phyloP scores from a whole-genome alignment of 1,140 invertebrate genomes.

The Orchestia grillus region DNA sequence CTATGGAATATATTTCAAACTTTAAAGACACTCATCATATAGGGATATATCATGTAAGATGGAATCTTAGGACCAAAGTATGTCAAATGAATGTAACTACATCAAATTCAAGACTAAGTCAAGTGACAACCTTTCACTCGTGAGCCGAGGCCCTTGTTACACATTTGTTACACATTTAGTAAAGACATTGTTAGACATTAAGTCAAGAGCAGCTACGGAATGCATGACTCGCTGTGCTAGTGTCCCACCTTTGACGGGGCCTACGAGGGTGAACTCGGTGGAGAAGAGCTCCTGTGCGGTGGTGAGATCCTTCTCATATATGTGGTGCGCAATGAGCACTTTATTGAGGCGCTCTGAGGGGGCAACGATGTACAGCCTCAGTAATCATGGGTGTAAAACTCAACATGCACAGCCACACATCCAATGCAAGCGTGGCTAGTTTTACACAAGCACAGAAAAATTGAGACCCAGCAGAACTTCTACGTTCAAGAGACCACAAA shows the following conservation, averaged over 20 bases:
- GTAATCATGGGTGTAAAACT: neutral
- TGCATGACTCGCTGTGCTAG: neutral
- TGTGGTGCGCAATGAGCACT: conserved; percentile 7
- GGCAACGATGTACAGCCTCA: neutral
- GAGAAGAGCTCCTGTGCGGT: conserved; percentile 47
- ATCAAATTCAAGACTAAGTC: no score
- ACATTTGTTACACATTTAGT: no score
- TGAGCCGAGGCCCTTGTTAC: no score
- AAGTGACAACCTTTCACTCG: no score
- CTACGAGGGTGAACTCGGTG: conserved; percentile 30
- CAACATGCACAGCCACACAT: neutral
- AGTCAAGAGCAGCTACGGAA: neutral
- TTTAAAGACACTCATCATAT: neutral
- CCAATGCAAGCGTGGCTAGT: neutral
- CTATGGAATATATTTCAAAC: neutral
- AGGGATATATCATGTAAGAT: neutral
- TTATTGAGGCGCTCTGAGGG: conserved; percentile 47
- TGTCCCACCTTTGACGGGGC: neutral
- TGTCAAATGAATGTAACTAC: no score
- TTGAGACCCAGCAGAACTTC: neutral
- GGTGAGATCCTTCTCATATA: conserved; percentile 25
- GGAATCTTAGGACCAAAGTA: no score
- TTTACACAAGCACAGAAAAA: neutral
- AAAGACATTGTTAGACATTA: no score
- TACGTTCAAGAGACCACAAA: neutral